Percentiles rank a stretch among this genome's conserved stretches.
Evolutionary conservation across 2,797 vertebrate genomes (phyloP).

Genomic region (Danio albolineatus): DNA sequence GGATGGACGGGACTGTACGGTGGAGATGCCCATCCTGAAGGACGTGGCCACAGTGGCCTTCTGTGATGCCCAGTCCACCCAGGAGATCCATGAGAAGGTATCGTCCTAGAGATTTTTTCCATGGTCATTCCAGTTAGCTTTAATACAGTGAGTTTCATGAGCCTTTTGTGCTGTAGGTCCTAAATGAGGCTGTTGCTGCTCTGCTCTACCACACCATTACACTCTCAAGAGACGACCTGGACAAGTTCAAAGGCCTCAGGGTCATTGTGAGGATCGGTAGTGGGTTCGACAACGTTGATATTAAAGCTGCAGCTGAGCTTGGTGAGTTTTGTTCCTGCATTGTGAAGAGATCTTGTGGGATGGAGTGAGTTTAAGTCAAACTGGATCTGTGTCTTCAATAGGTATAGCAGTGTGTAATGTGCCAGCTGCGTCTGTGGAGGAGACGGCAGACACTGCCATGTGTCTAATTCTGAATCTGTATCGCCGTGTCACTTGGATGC

Average conservation of each 20-base stretch:
- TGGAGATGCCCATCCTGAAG: constrained; percentile 87
- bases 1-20: constrained; percentile 85
- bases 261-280: constrained; percentile 86
- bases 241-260: constrained; percentile 85
- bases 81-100: constrained; percentile 88
- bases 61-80: constrained; percentile 86
- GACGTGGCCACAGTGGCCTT: constrained; percentile 87
- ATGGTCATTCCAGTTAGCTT: too few relatives aligned
- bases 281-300: constrained; percentile 85
- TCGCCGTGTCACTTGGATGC: constrained; percentile 84
- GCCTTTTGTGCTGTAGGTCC: constrained; percentile 72
- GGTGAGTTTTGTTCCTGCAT: constrained; percentile 68
- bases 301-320: constrained; percentile 84
- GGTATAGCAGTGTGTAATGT: constrained; percentile 86
- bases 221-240: constrained; percentile 83
- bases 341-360: neutral
- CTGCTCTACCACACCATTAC: constrained; percentile 87
- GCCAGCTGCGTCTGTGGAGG: constrained; percentile 84
- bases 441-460: constrained; percentile 84
- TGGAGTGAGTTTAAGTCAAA: neutral
- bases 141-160: neutral
- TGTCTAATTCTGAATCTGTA: constrained; percentile 86
- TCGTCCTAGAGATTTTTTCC: neutral
- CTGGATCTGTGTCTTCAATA: constrained; percentile 44
- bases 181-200: constrained; percentile 86